A percentile compares a stretch with the other conserved stretches of the same genome.
These are phyloP conservation scores for Novumbra hubbsi DNA, from an alignment of 2,797 vertebrate species.

Conservation along the genomic window DNA sequence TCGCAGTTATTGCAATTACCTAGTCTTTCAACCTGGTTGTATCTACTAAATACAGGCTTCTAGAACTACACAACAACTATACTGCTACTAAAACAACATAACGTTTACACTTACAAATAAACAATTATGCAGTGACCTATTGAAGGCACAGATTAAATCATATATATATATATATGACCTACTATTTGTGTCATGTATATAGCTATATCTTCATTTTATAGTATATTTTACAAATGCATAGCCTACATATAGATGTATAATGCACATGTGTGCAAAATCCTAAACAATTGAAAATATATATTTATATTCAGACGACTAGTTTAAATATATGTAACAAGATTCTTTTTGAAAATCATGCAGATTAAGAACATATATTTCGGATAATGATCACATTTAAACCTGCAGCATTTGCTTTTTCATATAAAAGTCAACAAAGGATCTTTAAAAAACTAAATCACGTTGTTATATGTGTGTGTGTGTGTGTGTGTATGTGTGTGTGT, in stretches of 20 bases:
- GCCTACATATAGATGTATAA: background rate
- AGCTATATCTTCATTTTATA: too few relatives aligned
- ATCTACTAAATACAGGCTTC: background rate
- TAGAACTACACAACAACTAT: background rate
- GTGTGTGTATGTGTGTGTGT: conserved; percentile 12
- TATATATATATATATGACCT: background rate
- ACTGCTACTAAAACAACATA: background rate
- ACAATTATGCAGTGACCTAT: background rate
- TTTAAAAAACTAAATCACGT: background rate
- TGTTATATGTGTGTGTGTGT: background rate
- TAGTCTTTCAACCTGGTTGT: background rate
- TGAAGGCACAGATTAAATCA: background rate
- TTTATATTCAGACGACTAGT: background rate
- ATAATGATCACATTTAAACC: background rate
- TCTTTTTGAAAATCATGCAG: background rate
- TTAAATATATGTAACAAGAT: background rate
- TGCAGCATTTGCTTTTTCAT: background rate
- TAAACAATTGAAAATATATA: background rate
- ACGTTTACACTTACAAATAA: background rate
- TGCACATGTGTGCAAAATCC: background rate
- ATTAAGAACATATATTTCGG: background rate
- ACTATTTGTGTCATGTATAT: too few relatives aligned
- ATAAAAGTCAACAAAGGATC: background rate
- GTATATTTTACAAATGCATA: too few relatives aligned
- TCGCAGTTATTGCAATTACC: background rate